Conservation (phyloP, 2,888 invertebrate species). For the Drosophila sordidapex region DNA sequence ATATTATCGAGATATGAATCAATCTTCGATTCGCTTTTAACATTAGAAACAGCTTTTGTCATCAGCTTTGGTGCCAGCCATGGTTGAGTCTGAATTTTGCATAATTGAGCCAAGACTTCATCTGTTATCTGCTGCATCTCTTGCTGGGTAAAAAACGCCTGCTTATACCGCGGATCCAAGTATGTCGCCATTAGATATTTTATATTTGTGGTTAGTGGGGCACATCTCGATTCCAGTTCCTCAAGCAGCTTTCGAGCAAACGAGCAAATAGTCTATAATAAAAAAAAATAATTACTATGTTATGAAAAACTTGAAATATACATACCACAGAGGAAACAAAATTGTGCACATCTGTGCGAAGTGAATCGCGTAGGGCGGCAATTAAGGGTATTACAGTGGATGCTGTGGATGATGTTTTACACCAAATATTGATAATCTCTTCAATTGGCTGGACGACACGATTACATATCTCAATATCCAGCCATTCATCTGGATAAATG, state of each 20-base stretch:
- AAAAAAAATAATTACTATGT: neutral
- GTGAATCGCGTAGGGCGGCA: constrained; percentile 60
- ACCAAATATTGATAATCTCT: constrained; percentile 63
- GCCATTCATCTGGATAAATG: constrained; percentile 66
- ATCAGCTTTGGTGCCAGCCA: constrained; percentile 34
- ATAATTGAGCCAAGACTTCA: constrained; percentile 42
- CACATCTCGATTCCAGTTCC: constrained; percentile 50
- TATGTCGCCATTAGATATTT: constrained; percentile 66
- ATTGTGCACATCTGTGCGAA: constrained; percentile 57
- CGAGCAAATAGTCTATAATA: constrained; percentile 50
- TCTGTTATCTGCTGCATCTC: constrained; percentile 59
- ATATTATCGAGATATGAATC: constrained; percentile 63
- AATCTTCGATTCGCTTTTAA: constrained; percentile 59
- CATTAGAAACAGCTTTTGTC: constrained; percentile 28
- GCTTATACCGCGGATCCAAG: constrained; percentile 65
- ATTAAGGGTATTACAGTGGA: constrained; percentile 62
- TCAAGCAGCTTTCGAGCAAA: constrained; percentile 63
- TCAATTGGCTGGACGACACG: constrained; percentile 65
- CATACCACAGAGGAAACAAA: constrained; percentile 62
- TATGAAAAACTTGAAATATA: neutral
- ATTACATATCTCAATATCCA: constrained; percentile 57
- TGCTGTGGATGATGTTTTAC: constrained; percentile 34
- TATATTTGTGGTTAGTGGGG: constrained; percentile 40
- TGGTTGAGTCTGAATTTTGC: constrained; percentile 7
- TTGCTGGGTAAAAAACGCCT: constrained; percentile 60